phyloP scores from a whole-genome alignment of 2,113 vertebrate genomes.

The Miniopterus natalensis region DNA sequence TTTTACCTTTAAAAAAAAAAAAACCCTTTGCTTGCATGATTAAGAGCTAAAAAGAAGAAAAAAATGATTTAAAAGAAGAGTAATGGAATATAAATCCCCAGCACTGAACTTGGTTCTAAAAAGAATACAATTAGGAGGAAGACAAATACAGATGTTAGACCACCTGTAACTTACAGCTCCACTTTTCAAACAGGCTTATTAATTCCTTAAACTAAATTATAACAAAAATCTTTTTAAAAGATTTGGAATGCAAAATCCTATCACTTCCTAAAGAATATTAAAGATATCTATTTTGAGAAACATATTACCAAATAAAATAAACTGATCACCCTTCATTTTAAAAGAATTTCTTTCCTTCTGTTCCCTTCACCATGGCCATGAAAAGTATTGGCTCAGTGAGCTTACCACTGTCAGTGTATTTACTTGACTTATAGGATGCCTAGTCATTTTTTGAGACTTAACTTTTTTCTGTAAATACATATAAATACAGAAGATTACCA shows the following conservation, averaged over 20 bases:
- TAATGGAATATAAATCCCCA: not conserved
- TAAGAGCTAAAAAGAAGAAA: conserved; percentile 30
- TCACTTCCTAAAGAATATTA: not conserved
- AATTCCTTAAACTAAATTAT: conserved; percentile 16
- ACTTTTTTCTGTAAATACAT: not conserved
- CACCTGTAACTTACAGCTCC: not conserved
- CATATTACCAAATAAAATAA: conserved; percentile 28
- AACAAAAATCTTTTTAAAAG: not conserved
- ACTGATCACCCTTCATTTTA: not conserved
- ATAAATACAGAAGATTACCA: not conserved
- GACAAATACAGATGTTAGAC: not conserved
- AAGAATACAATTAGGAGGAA: not conserved
- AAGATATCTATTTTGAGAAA: not conserved
- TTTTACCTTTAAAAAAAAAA: not conserved
- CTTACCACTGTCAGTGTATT: not conserved
- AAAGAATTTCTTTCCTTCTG: not conserved
- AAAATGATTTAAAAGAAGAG: not conserved
- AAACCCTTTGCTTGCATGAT: not conserved
- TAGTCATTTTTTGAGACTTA: not conserved
- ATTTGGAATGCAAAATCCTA: not conserved
- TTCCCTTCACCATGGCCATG: not conserved
- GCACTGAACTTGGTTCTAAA: not conserved
- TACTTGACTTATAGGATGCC: not conserved
- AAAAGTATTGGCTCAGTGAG: not conserved
- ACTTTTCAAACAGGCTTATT: conserved; percentile 28